phyloP scores from a whole-genome alignment of 2,888 invertebrate genomes.

The Cheilosia impressa region DNA sequence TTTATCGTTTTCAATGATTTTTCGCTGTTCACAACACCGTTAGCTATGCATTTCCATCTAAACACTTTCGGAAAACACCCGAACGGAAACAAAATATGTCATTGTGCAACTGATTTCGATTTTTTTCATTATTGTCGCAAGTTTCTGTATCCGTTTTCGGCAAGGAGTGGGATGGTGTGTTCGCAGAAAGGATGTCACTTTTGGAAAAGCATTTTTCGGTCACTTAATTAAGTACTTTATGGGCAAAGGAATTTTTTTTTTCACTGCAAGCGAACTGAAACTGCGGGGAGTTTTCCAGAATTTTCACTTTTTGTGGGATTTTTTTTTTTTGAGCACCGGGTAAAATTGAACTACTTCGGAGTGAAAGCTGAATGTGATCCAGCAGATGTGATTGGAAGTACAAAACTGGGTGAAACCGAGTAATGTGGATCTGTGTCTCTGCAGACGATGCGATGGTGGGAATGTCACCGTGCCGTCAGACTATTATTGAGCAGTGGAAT shows the following conservation, averaged over 20 bases:
- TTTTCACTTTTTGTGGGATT: neutral
- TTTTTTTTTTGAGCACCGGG: constrained; percentile 38
- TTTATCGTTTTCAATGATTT: constrained; percentile 22
- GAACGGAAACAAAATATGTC: constrained; percentile 61
- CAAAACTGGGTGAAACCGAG: constrained; percentile 74
- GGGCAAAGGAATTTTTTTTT: constrained; percentile 8
- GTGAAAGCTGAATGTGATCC: constrained; percentile 55
- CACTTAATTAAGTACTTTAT: constrained; percentile 3
- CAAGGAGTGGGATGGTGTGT: constrained; percentile 53
- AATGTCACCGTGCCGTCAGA: constrained; percentile 63
- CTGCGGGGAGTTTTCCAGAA: constrained; percentile 1
- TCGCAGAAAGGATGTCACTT: constrained; percentile 63
- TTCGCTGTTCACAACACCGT: constrained; percentile 45
- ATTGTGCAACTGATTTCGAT: constrained; percentile 62
- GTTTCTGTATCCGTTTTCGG: constrained; percentile 73
- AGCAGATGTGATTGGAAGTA: constrained; percentile 63
- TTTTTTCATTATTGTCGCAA: constrained; percentile 52
- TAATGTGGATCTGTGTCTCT: constrained; percentile 61
- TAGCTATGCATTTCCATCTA: constrained; percentile 4
- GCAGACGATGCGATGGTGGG: constrained; percentile 57
- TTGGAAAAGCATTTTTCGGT: constrained; percentile 21
- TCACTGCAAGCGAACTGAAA: neutral
- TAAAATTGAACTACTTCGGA: constrained; percentile 30
- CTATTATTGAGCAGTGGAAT: constrained; percentile 43
- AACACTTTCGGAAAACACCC: constrained; percentile 33